These are phyloP conservation scores for Muscicapa adusta DNA, from an alignment of 2,113 vertebrate species.

Conservation along the genomic window DNA sequence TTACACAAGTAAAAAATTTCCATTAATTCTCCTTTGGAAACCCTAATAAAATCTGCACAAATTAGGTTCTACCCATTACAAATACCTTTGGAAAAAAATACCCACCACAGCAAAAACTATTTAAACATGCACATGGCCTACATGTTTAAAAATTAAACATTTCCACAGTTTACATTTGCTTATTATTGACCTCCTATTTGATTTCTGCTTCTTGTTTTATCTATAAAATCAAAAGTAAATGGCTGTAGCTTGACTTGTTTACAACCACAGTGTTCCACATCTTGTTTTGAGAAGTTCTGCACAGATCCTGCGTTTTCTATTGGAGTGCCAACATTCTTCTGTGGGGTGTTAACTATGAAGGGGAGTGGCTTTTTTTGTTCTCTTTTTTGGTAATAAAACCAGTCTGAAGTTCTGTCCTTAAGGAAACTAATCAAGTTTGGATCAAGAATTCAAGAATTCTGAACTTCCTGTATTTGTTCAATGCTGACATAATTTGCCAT, in stretches of 20 bases:
- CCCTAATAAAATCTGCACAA: neutral
- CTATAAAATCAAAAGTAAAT: neutral
- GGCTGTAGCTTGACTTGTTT: neutral
- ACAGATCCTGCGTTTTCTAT: neutral
- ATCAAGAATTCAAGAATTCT: neutral
- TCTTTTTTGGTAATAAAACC: neutral
- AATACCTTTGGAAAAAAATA: neutral
- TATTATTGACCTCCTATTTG: neutral
- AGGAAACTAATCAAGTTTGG: neutral
- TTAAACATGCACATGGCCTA: neutral
- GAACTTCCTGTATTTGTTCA: neutral
- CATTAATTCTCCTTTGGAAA: neutral
- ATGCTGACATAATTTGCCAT: neutral
- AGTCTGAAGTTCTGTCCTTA: neutral
- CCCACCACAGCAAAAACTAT: neutral
- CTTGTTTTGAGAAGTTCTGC: neutral
- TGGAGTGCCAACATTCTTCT: constrained; percentile 22
- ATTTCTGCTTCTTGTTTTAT: neutral
- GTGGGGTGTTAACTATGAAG: constrained; percentile 4
- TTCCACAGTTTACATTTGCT: neutral
- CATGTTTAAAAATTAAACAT: neutral
- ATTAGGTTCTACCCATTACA: neutral
- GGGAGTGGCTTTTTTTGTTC: neutral
- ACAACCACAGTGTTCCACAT: neutral
- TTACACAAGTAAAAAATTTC: neutral